A percentile compares a stretch with the other conserved stretches of the same genome.
phyloP scores from a whole-genome alignment of 2,113 vertebrate genomes.

The Rhinopomastus cyanomelas region DNA sequence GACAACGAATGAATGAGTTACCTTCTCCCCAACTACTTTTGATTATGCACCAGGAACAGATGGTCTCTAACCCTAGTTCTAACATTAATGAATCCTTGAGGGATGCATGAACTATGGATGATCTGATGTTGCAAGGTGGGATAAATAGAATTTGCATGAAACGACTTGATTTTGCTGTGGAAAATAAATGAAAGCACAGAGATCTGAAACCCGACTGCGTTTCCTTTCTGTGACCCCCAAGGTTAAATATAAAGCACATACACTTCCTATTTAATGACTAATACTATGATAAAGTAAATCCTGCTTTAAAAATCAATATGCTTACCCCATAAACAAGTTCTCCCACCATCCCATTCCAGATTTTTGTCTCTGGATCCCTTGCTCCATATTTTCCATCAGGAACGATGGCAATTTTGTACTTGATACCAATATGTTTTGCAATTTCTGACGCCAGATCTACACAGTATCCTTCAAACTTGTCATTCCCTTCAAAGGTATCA shows the following conservation, averaged over 20 bases:
- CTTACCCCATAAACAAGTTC: slow-evolving; percentile 99
- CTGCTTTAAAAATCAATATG: slow-evolving; percentile 71
- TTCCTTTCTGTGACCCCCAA: not conserved
- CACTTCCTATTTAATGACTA: slow-evolving; percentile 21
- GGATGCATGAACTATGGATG: not conserved
- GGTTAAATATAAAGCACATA: not conserved
- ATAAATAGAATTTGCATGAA: not conserved
- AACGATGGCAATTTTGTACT: slow-evolving; percentile 98
- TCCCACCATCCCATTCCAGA: slow-evolving; percentile 99
- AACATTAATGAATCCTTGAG: not conserved
- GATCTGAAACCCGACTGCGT: not conserved
- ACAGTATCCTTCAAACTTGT: slow-evolving; percentile 97
- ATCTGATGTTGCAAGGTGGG: not conserved
- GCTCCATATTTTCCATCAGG: slow-evolving; percentile 98
- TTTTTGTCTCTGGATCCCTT: slow-evolving; percentile 97
- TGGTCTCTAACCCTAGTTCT: not conserved
- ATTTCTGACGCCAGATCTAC: slow-evolving; percentile 99
- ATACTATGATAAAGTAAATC: slow-evolving; percentile 44
- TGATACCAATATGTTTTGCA: slow-evolving; percentile 98
- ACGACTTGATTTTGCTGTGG: not conserved
- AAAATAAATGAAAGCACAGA: slow-evolving; percentile 16
- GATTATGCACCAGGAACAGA: not conserved
- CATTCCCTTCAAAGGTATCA: slow-evolving; percentile 96
- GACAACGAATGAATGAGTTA: not conserved
- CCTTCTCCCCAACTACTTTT: not conserved